Conservation (phyloP, 2,797 vertebrate genomes). For the Amphiprion clarkii region DNA sequence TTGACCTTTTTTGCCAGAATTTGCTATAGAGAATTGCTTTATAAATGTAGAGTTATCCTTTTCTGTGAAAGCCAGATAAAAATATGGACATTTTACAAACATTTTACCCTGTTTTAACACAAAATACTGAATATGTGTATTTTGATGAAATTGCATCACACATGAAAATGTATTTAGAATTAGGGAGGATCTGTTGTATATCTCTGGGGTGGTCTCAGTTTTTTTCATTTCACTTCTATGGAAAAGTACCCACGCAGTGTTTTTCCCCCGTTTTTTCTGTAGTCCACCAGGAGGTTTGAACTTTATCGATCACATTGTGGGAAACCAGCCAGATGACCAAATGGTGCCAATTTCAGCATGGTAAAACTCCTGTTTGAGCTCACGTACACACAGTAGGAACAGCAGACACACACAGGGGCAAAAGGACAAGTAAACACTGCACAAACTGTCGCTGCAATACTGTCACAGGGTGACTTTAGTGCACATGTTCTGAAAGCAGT, state of each 20-base stretch:
- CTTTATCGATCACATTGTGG: conserved; percentile 91
- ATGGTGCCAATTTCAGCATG: conserved; percentile 88
- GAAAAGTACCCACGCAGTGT: conserved; percentile 18
- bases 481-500: too few relatives aligned
- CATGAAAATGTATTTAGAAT: background rate
- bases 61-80: too few relatives aligned
- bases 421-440: conserved; percentile 66
- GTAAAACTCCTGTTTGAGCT: conserved; percentile 75
- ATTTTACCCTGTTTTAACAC: background rate
- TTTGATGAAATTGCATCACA: background rate
- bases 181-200: background rate
- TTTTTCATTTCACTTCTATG: background rate
- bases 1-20: background rate
- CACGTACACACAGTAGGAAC: conserved; percentile 58
- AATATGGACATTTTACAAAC: too few relatives aligned
- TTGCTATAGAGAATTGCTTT: too few relatives aligned
- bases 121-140: background rate
- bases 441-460: background rate
- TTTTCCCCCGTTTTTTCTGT: conserved; percentile 6
- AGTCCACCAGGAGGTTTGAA: conserved; percentile 81
- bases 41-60: too few relatives aligned
- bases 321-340: conserved; percentile 89
- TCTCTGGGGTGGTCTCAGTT: background rate
- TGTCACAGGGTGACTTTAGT: background rate
- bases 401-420: conserved; percentile 34